Conservation (phyloP, 2,797 vertebrate genomes). For the Echiichthys vipera region DNA sequence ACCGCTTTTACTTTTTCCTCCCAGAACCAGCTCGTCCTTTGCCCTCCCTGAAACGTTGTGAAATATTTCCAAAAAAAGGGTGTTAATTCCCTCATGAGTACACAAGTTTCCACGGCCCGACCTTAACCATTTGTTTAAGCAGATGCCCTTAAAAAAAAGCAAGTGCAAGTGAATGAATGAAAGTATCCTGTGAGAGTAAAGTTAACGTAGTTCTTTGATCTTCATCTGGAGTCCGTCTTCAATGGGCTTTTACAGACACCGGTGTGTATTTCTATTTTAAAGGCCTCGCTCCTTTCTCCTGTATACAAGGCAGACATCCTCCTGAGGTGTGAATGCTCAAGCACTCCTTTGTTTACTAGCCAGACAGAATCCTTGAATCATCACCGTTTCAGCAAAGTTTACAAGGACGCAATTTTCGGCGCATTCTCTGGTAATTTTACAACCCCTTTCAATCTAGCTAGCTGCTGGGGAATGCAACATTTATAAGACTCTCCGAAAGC, state of each 20-base stretch:
- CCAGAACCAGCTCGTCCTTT: slow-evolving; percentile 37
- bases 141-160: slow-evolving; percentile 21
- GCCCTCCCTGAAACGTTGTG: slow-evolving; percentile 27
- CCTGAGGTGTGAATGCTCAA: slow-evolving; percentile 24
- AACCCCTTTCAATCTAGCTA: slow-evolving; percentile 2
- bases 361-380: not conserved
- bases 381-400: not conserved
- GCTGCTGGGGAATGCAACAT: not conserved
- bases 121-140: slow-evolving; percentile 30
- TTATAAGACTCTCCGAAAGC: slow-evolving; percentile 1
- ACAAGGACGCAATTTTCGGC: not conserved
- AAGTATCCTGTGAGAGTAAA: not conserved
- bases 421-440: not conserved
- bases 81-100: slow-evolving; percentile 41
- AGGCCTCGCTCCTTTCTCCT: not conserved
- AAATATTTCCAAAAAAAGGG: slow-evolving; percentile 52
- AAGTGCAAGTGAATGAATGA: not conserved
- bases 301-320: slow-evolving; percentile 19
- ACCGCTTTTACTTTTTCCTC: slow-evolving; percentile 41
- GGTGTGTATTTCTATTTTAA: not conserved
- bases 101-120: slow-evolving; percentile 49
- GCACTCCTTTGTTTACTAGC: not conserved
- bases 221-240: not conserved
- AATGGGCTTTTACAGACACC: slow-evolving; percentile 1
- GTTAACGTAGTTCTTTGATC: slow-evolving; percentile 5